phyloP scores from a whole-genome alignment of 2,888 invertebrate genomes.

The Ethmia dodecea region DNA sequence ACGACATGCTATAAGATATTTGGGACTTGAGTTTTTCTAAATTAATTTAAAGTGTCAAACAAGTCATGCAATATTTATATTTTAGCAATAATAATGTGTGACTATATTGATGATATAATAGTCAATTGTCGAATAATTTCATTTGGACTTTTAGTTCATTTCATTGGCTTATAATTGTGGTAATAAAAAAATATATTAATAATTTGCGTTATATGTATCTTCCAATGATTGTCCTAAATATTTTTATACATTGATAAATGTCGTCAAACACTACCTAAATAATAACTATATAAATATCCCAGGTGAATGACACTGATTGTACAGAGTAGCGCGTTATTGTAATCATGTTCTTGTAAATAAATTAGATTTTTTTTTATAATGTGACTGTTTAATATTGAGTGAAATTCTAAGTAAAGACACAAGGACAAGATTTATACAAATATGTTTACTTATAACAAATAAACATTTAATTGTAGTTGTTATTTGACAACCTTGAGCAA shows the following conservation, averaged over 20 bases:
- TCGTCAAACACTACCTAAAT: no score
- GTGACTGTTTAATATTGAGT: background rate
- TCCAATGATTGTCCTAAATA: no score
- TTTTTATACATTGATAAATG: no score
- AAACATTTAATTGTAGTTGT: background rate
- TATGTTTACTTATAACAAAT: background rate
- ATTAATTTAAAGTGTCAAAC: slow-evolving; percentile 39
- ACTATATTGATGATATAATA: background rate
- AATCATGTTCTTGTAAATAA: slow-evolving; percentile 9
- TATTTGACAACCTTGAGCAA: background rate
- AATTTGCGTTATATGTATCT: no score
- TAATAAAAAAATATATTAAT: no score
- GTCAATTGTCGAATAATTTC: background rate
- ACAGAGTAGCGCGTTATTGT: background rate
- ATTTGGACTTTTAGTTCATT: background rate
- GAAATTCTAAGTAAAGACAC: background rate
- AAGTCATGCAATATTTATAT: background rate
- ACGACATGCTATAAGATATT: no score
- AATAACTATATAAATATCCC: background rate
- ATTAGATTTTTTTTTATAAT: background rate
- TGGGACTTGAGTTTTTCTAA: no score
- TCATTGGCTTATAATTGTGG: no score
- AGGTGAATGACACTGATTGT: background rate
- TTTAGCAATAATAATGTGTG: background rate
- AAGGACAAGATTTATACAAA: background rate